Conservation (phyloP, 2,797 vertebrate genomes). For the Microcaecilia unicolor region DNA sequence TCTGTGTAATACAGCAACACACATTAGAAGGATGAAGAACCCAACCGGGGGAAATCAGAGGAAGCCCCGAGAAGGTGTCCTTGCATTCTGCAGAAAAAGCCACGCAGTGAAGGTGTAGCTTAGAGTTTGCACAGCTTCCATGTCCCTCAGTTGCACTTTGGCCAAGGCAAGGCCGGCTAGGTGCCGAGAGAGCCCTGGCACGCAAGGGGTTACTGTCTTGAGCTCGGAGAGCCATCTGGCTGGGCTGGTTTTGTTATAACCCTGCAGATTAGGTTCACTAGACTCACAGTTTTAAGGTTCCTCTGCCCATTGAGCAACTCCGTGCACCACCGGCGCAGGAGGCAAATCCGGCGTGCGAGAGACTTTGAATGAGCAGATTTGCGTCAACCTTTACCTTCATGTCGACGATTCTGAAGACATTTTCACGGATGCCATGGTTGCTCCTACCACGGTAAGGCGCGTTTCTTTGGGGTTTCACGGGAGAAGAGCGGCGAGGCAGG, state of each 20-base stretch:
- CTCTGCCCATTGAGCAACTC: conserved; percentile 51
- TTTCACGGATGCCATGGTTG: conserved; percentile 70
- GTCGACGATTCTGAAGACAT: conserved; percentile 61
- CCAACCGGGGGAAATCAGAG: too few relatives aligned
- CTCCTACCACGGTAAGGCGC: conserved; percentile 62
- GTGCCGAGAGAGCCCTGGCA: conserved; percentile 28
- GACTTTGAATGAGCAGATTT: conserved; percentile 58
- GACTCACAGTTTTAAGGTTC: conserved; percentile 62
- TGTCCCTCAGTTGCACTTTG: too few relatives aligned
- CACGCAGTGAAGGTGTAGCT: too few relatives aligned
- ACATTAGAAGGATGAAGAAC: too few relatives aligned
- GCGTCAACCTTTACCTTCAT: conserved; percentile 60
- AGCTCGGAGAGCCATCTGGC: conserved; percentile 72
- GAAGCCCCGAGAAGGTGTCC: too few relatives aligned
- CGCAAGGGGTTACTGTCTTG: conserved; percentile 61
- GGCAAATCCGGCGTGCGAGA: conserved; percentile 21
- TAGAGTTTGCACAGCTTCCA: too few relatives aligned
- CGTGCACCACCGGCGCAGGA: conserved; percentile 14
- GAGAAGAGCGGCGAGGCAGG: background rate
- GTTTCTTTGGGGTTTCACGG: conserved; percentile 15
- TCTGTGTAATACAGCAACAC: too few relatives aligned
- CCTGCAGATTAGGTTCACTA: conserved; percentile 69
- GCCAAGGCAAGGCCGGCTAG: too few relatives aligned
- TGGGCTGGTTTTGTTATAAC: conserved; percentile 68
- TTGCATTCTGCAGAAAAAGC: too few relatives aligned